Conservation (phyloP, 2,888 invertebrate genomes). For the Griposia aprilina region DNA sequence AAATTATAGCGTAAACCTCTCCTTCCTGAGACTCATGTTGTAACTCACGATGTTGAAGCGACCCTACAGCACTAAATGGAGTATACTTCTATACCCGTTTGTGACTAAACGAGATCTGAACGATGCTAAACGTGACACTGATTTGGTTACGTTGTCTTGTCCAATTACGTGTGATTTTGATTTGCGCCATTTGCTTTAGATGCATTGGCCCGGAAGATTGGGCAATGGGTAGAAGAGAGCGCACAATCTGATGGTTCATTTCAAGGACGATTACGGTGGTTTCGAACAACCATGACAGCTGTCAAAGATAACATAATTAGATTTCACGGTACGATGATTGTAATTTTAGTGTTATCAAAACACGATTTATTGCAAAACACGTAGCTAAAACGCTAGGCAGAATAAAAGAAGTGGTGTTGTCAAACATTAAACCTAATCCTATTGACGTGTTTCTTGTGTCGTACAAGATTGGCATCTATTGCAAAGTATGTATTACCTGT, state of each 20-base stretch:
- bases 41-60: conserved; percentile 47
- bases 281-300: conserved; percentile 36
- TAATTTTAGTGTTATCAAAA: conserved; percentile 15
- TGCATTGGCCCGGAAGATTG: conserved; percentile 59
- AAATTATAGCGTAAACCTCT: conserved; percentile 52
- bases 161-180: conserved; percentile 71
- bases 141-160: conserved; percentile 68
- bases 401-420: conserved; percentile 4
- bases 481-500: neutral
- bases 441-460: conserved; percentile 3
- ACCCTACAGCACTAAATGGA: conserved; percentile 26
- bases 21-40: conserved; percentile 33
- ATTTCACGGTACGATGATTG: conserved; percentile 23
- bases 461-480: neutral
- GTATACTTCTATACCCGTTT: conserved; percentile 48
- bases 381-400: neutral
- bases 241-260: conserved; percentile 39
- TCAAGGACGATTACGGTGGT: conserved; percentile 49
- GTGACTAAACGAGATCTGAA: conserved; percentile 50
- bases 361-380: conserved; percentile 25
- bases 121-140: conserved; percentile 64
- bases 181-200: conserved; percentile 61
- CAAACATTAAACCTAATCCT: neutral
- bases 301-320: conserved; percentile 45
- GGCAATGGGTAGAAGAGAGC: conserved; percentile 49